Percentiles rank a stretch among this genome's conserved stretches.
Evolutionary conservation across 1,140 invertebrate genomes (phyloP).

Genomic region (Drosophila sturtevanti): DNA sequence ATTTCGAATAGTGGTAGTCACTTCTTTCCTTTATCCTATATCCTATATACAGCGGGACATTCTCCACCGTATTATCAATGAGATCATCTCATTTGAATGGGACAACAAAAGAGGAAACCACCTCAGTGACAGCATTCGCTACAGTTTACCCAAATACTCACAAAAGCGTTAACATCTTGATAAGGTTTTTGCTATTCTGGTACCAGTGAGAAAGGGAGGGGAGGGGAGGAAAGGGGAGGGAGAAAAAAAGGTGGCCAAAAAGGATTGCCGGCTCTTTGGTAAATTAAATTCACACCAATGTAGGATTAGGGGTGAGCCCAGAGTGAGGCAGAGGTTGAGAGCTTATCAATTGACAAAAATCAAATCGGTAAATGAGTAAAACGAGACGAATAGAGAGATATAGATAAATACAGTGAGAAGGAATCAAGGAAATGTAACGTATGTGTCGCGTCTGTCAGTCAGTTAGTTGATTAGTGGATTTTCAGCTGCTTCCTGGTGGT

Average conservation of each 20-base stretch:
- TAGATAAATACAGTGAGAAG: neutral
- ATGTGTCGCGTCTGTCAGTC: conserved; percentile 42
- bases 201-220: too few species aligned
- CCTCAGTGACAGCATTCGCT: conserved; percentile 17
- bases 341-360: conserved; percentile 64
- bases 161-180: conserved; percentile 55
- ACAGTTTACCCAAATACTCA: conserved; percentile 23
- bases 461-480: conserved; percentile 51
- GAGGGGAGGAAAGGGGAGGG: neutral
- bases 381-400: conserved; percentile 1
- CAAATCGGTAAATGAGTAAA: conserved; percentile 73
- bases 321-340: conserved; percentile 3
- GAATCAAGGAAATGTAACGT: conserved; percentile 50
- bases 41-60: neutral
- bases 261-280: conserved; percentile 73
- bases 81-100: conserved; percentile 61
- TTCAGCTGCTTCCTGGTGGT: conserved; percentile 73
- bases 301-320: conserved; percentile 63
- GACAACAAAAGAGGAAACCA: conserved; percentile 39
- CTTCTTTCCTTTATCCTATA: neutral
- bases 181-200: conserved; percentile 31
- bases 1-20: conserved; percentile 8
- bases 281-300: conserved; percentile 79
- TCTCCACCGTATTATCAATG: conserved; percentile 29
- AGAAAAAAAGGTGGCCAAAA: conserved; percentile 39